Evolutionary conservation across 2,797 vertebrate genomes (phyloP).

Genomic region (Sphenodon punctatus): DNA sequence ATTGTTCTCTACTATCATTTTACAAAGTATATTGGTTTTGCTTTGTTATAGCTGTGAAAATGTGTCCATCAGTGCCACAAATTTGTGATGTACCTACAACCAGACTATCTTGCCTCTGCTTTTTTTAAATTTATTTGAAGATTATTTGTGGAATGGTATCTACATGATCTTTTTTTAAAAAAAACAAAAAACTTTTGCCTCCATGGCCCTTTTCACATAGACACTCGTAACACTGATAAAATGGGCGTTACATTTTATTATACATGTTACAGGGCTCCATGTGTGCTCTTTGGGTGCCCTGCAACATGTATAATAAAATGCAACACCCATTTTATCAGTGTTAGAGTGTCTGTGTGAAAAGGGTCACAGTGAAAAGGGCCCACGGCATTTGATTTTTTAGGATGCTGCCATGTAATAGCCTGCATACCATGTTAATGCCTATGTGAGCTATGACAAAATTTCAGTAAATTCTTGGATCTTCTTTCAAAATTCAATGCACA

Average conservation of each 20-base stretch:
- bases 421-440: not conserved
- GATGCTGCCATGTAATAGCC: not conserved
- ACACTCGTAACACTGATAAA: too few relatives aligned
- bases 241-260: too few relatives aligned
- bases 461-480: slow-evolving; percentile 29
- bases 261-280: too few relatives aligned
- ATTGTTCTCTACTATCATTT: too few relatives aligned
- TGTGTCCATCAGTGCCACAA: slow-evolving; percentile 51
- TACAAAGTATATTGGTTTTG: slow-evolving; percentile 32
- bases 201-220: too few relatives aligned
- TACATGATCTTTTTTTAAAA: too few relatives aligned
- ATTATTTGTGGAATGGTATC: slow-evolving; percentile 20
- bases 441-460: slow-evolving; percentile 1
- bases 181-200: too few relatives aligned
- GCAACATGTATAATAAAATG: too few relatives aligned
- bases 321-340: too few relatives aligned
- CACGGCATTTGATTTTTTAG: not conserved
- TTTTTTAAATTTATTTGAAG: slow-evolving; percentile 53
- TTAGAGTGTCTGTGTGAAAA: too few relatives aligned
- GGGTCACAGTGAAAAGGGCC: too few relatives aligned
- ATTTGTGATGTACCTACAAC: slow-evolving; percentile 51
- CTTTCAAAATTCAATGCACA: slow-evolving; percentile 26
- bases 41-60: not conserved
- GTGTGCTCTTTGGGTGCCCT: too few relatives aligned
- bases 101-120: slow-evolving; percentile 30